Conservation (phyloP, 2,888 invertebrate species). For the Penaeus monodon region DNA sequence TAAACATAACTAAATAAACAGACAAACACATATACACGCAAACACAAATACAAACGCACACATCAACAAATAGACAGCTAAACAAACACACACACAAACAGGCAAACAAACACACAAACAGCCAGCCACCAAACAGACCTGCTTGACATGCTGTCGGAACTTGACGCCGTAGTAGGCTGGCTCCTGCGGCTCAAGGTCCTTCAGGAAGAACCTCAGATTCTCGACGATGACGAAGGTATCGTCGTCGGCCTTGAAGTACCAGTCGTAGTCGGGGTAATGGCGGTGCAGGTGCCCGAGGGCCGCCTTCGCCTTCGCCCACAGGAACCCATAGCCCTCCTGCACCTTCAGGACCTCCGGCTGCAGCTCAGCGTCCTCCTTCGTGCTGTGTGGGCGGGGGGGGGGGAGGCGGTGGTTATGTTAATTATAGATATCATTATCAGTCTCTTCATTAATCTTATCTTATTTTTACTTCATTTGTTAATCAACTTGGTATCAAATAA, state of each 20-base stretch:
- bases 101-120: neutral
- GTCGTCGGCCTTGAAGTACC: constrained; percentile 99
- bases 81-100: no score
- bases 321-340: constrained; percentile 86
- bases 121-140: constrained; percentile 26
- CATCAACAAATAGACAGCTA: no score
- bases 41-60: no score
- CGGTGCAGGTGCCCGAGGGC: constrained; percentile 90
- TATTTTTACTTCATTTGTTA: no score
- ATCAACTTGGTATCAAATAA: no score
- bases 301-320: constrained; percentile 98
- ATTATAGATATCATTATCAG: no score
- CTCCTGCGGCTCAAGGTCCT: constrained; percentile 79
- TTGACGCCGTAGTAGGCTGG: constrained; percentile 92
- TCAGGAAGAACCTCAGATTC: constrained; percentile 92
- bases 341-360: constrained; percentile 87
- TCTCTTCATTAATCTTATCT: no score
- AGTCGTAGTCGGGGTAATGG: constrained; percentile 88
- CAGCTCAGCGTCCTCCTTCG: constrained; percentile 77
- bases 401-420: neutral
- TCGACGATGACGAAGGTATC: constrained; percentile 88
- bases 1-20: no score
- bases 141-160: constrained; percentile 71
- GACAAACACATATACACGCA: no score
- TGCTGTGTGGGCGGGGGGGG: constrained; percentile 11